phyloP scores from a whole-genome alignment of 2,888 invertebrate genomes.

The Willowsia nigromaculata region DNA sequence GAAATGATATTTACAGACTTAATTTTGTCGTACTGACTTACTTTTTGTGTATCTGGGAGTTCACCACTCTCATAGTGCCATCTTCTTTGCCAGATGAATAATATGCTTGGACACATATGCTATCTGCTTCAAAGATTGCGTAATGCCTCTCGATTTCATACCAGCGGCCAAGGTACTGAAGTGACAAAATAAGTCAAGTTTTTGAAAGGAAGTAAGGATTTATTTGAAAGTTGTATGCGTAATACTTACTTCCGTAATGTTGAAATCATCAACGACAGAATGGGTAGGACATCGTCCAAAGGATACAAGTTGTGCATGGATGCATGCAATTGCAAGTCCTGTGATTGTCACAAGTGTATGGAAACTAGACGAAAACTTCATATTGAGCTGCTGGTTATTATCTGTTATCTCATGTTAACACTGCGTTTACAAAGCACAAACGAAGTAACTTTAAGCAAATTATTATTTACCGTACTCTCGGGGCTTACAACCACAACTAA shows the following conservation, averaged over 20 bases:
- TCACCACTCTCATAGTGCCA: conserved; percentile 87
- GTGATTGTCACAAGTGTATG: background rate
- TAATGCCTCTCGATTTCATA: conserved; percentile 89
- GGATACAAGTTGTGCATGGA: conserved; percentile 53
- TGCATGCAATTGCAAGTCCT: background rate
- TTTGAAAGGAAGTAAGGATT: background rate
- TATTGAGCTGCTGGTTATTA: background rate
- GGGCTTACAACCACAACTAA: too few species aligned
- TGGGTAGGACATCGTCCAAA: conserved; percentile 60
- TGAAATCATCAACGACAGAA: conserved; percentile 49
- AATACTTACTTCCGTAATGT: conserved; percentile 49
- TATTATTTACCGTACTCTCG: too few species aligned
- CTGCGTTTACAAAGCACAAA: too few species aligned
- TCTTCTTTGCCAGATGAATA: conserved; percentile 87
- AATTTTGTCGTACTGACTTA: conserved; percentile 82
- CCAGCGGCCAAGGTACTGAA: conserved; percentile 87
- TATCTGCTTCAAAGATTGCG: conserved; percentile 87
- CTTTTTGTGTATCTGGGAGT: conserved; percentile 88
- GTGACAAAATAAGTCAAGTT: background rate
- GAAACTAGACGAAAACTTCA: background rate
- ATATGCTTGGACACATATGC: conserved; percentile 88
- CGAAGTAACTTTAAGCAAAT: too few species aligned
- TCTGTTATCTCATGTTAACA: too few species aligned
- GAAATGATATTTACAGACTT: background rate
- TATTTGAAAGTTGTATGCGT: too few species aligned